These are phyloP conservation scores for Ispidina picta DNA, from an alignment of 2,797 vertebrate genomes.

Conservation along the genomic window DNA sequence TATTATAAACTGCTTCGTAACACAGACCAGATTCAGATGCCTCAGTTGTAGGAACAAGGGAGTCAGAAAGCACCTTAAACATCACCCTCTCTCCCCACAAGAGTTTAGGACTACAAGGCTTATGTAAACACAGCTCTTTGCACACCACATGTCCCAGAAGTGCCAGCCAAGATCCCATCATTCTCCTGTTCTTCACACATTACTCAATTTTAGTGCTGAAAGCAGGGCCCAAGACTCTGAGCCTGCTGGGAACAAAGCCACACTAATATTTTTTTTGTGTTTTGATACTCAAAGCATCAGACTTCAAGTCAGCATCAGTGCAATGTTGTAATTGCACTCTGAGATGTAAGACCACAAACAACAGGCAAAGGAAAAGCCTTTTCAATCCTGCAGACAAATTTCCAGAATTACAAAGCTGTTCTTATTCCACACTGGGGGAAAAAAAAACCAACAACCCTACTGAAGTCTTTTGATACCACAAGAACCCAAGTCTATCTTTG, in stretches of 20 bases:
- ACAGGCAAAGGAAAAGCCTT: background rate
- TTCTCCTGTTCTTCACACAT: conserved; percentile 42
- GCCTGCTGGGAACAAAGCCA: conserved; percentile 6
- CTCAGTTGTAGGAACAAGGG: background rate
- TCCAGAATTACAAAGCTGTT: background rate
- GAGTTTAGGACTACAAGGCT: background rate
- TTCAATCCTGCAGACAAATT: background rate
- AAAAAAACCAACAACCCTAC: background rate
- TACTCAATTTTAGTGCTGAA: conserved; percentile 52
- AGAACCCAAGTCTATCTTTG: background rate
- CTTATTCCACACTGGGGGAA: background rate
- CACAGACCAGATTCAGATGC: background rate
- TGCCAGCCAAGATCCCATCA: background rate
- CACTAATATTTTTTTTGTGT: background rate
- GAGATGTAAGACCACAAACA: conserved; percentile 26
- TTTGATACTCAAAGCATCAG: conserved; percentile 10
- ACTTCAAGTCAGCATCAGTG: background rate
- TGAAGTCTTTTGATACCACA: background rate
- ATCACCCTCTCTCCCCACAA: background rate
- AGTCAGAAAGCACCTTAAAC: background rate
- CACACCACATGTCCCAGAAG: background rate
- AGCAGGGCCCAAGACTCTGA: background rate
- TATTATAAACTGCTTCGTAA: background rate
- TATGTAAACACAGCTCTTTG: background rate
- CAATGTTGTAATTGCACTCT: background rate